Conservation (phyloP, 1,140 invertebrate species). For the Trialeurodes vaporariorum region DNA sequence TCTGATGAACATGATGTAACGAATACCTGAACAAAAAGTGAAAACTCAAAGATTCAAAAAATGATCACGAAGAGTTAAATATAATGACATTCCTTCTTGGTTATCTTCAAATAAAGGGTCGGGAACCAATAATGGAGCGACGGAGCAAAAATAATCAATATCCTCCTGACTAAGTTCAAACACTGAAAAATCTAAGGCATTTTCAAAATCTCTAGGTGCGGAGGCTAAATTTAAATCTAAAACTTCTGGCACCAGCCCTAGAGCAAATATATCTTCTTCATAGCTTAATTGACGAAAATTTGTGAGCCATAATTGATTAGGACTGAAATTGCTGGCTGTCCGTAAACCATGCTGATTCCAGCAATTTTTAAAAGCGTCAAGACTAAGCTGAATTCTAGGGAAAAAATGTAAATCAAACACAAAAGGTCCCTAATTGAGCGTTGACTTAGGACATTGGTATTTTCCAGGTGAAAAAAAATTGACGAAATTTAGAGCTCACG, state of each 20-base stretch:
- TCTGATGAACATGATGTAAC: no score
- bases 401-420: neutral
- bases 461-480: neutral
- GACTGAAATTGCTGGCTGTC: neutral
- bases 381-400: neutral
- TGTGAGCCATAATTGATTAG: neutral
- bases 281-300: neutral
- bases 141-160: neutral
- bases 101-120: neutral
- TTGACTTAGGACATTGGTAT: neutral
- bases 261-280: neutral
- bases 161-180: neutral
- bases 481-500: neutral
- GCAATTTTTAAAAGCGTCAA: neutral
- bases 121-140: neutral
- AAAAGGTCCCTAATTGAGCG: neutral
- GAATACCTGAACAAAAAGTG: no score
- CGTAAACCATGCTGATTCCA: neutral
- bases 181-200: neutral
- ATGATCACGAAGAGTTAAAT: neutral
- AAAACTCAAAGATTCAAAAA: no score
- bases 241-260: neutral
- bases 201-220: neutral
- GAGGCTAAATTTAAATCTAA: neutral
- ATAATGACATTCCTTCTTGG: neutral